Percentiles rank a stretch among this genome's conserved stretches.
Evolutionary conservation across 1,140 invertebrate species (phyloP).

Genomic region (Drosophila truncata): DNA sequence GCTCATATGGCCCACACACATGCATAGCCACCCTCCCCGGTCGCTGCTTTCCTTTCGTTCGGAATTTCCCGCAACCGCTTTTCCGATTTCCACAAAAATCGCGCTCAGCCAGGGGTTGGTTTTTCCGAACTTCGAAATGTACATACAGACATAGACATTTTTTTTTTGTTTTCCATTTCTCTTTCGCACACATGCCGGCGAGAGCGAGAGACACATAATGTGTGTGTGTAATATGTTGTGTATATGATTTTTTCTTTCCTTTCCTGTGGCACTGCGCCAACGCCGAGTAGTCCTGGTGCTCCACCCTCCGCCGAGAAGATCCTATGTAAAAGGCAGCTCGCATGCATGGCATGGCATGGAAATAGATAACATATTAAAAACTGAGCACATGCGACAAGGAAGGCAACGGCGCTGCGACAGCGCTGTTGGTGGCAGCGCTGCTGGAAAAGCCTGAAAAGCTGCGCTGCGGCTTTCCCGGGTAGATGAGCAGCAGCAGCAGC

Average conservation of each 20-base stretch:
- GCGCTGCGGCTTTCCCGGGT: constrained; percentile 47
- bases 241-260: constrained; percentile 77
- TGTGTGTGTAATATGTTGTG: constrained; percentile 77
- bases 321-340: constrained; percentile 71
- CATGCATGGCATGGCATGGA: constrained; percentile 75
- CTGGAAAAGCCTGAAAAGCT: constrained; percentile 62
- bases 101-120: constrained; percentile 66
- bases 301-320: constrained; percentile 11
- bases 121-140: constrained; percentile 73
- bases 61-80: constrained; percentile 54
- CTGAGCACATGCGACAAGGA: constrained; percentile 77
- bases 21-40: constrained; percentile 52
- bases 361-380: constrained; percentile 84
- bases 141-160: constrained; percentile 44
- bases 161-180: constrained; percentile 71
- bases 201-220: constrained; percentile 53
- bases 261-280: constrained; percentile 43
- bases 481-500: constrained; percentile 78
- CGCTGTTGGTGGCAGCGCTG: constrained; percentile 25
- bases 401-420: constrained; percentile 37
- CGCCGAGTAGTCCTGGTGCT: constrained; percentile 21
- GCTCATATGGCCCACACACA: constrained; percentile 65
- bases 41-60: constrained; percentile 28
- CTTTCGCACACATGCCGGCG: constrained; percentile 70
- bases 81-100: constrained; percentile 59